Evolutionary conservation across 64 coral and sea anemone genomes (phyloP).

Genomic region (Dendronephthya gigantea): DNA sequence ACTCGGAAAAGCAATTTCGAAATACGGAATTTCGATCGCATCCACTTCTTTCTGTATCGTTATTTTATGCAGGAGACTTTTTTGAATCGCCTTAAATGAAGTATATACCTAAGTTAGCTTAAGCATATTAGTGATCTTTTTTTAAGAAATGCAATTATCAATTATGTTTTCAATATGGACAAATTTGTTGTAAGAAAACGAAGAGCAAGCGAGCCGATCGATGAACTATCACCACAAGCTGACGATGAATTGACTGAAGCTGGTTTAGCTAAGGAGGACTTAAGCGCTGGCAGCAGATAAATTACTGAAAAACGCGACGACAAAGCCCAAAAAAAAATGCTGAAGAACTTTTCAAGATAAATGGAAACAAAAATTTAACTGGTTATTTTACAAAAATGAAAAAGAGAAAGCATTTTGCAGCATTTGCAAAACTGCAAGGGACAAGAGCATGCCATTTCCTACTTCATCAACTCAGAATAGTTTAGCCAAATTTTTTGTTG

Average conservation of each 20-base stretch:
- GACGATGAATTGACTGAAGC: not conserved
- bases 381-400: constrained; percentile 15
- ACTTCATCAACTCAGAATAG: not conserved
- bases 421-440: not conserved
- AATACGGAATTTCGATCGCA: not conserved
- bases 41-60: not conserved
- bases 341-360: constrained; percentile 1
- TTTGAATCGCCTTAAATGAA: not conserved
- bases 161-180: not conserved
- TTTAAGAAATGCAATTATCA: too few species aligned
- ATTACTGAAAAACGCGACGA: not conserved
- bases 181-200: not conserved
- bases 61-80: not conserved
- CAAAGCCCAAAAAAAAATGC: not conserved
- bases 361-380: not conserved
- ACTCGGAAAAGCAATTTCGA: too few species aligned
- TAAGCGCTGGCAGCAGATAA: not conserved
- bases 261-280: not conserved
- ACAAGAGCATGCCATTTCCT: not conserved
- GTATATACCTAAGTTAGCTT: not conserved
- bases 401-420: constrained; percentile 10
- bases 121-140: not conserved
- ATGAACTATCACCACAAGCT: not conserved
- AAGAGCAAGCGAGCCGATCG: not conserved
- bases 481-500: not conserved